These are phyloP conservation scores for Rachycentron canadum DNA, from an alignment of 2,797 vertebrate species.

Conservation along the genomic window DNA sequence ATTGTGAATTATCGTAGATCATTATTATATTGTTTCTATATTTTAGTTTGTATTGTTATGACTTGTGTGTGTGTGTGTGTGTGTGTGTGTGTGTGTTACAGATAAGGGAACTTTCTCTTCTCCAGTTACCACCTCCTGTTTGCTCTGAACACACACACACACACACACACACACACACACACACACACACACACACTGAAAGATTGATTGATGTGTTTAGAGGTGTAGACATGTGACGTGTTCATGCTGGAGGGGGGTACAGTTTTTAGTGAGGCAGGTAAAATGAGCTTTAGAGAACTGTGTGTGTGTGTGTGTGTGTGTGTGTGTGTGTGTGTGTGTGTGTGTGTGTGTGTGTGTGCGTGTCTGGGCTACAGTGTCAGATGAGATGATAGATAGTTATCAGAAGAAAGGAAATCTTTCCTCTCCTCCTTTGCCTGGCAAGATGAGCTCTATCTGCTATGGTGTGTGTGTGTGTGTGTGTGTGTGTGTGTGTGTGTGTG, in stretches of 20 bases:
- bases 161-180: conserved; percentile 25
- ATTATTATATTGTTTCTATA: too few species aligned
- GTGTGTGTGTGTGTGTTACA: conserved; percentile 14
- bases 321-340: conserved; percentile 30
- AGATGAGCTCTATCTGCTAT: conserved; percentile 27
- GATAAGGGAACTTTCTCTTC: conserved; percentile 40
- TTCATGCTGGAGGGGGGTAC: background rate
- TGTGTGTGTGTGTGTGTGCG: conserved; percentile 9
- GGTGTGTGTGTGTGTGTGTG: conserved; percentile 3
- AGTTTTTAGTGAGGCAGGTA: conserved; percentile 30
- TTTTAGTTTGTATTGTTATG: too few species aligned
- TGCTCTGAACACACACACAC: conserved; percentile 7
- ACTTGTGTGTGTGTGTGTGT: background rate
- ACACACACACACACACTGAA: conserved; percentile 25
- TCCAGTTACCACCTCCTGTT: conserved; percentile 35
- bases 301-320: conserved; percentile 21
- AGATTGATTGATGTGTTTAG: conserved; percentile 44
- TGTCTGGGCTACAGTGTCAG: conserved; percentile 25
- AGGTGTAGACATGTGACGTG: conserved; percentile 33
- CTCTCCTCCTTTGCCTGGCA: conserved; percentile 23
- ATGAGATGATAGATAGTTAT: conserved; percentile 43
- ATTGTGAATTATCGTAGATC: too few species aligned
- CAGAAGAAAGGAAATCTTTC: conserved; percentile 58
- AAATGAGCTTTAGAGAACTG: conserved; percentile 4
- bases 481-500: conserved; percentile 12